These are phyloP conservation scores for Caenorhabditis zanzibari DNA, from an alignment of 2,888 invertebrate genomes.

Conservation along the genomic window DNA sequence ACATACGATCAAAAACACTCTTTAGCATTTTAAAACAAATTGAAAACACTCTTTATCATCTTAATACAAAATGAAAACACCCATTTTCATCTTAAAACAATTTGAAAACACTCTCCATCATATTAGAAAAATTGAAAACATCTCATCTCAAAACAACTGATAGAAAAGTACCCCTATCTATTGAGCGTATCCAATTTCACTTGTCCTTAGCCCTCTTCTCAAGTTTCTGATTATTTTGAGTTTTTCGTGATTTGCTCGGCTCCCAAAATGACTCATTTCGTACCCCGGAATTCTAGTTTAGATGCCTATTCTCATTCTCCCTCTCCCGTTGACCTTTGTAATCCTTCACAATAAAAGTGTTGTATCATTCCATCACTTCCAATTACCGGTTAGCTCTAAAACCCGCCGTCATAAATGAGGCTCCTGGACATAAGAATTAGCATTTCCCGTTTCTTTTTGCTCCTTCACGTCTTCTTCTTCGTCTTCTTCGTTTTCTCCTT, in stretches of 20 bases:
- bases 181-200: constrained; percentile 5
- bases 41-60: too few species aligned
- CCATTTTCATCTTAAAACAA: too few species aligned
- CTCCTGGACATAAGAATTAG: constrained; percentile 34
- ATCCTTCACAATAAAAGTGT: constrained; percentile 17
- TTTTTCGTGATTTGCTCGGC: neutral
- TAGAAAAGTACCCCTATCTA: constrained; percentile 8
- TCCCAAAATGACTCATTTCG: neutral
- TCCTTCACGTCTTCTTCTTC: constrained; percentile 34
- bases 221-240: neutral
- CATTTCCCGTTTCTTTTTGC: constrained; percentile 49
- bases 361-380: constrained; percentile 42
- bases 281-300: neutral
- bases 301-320: neutral
- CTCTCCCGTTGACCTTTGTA: neutral
- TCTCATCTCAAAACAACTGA: constrained; percentile 26
- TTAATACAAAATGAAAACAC: too few species aligned
- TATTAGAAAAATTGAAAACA: too few species aligned
- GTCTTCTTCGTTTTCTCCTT: constrained; percentile 27
- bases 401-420: constrained; percentile 52
- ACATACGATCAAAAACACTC: too few species aligned
- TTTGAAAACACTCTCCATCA: too few species aligned
- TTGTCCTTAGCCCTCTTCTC: constrained; percentile 32
- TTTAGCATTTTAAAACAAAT: too few species aligned
- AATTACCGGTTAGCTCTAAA: constrained; percentile 43